These are phyloP conservation scores for Drosophila neutralis DNA, from an alignment of 2,888 invertebrate species.

Conservation along the genomic window DNA sequence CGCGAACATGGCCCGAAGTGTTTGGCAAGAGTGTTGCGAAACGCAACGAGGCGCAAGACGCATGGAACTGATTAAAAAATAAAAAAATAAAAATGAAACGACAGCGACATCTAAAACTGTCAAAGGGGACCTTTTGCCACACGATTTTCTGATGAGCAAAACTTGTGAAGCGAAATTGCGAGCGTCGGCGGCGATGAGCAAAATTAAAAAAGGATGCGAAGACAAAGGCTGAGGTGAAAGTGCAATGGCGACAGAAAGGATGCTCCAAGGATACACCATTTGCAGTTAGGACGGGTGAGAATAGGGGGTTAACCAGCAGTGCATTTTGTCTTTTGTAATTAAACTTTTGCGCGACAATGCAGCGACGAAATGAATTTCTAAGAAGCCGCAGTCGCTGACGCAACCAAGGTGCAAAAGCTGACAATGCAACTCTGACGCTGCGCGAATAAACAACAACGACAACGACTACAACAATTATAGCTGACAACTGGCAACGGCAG, in stretches of 20 bases:
- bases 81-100: not conserved
- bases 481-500: slow-evolving; percentile 12
- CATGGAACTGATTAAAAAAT: slow-evolving; percentile 75
- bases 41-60: slow-evolving; percentile 59
- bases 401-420: slow-evolving; percentile 57
- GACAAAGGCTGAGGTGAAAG: slow-evolving; percentile 56
- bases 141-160: slow-evolving; percentile 75
- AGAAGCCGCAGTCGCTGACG: slow-evolving; percentile 29
- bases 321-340: slow-evolving; percentile 76
- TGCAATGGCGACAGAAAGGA: slow-evolving; percentile 30
- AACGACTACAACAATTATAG: slow-evolving; percentile 32
- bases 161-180: slow-evolving; percentile 70
- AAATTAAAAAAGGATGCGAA: slow-evolving; percentile 56
- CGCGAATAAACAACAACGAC: slow-evolving; percentile 13
- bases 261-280: not conserved
- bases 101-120: slow-evolving; percentile 67
- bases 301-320: slow-evolving; percentile 21
- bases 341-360: slow-evolving; percentile 71
- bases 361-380: slow-evolving; percentile 58
- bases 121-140: slow-evolving; percentile 55
- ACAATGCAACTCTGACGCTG: slow-evolving; percentile 56
- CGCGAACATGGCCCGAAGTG: slow-evolving; percentile 18
- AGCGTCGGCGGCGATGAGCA: slow-evolving; percentile 38
- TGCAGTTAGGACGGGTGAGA: not conserved
- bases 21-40: slow-evolving; percentile 62